Conservation (phyloP, 2,888 invertebrate species). For the Plagodis dolabraria region DNA sequence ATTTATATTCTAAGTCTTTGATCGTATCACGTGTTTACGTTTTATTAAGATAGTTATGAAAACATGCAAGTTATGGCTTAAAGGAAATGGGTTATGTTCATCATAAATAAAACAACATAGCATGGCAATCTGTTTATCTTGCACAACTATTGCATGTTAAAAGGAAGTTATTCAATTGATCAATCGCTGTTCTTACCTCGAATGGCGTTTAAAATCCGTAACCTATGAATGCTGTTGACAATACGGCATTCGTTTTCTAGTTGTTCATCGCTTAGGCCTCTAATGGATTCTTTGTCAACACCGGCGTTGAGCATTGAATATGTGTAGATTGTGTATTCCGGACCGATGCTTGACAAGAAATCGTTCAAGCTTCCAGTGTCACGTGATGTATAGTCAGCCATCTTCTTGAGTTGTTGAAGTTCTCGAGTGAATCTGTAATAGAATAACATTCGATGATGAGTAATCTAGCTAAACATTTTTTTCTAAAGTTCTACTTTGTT, state of each 20-base stretch:
- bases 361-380: conserved; percentile 96
- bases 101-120: conserved; percentile 31
- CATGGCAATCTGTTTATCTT: conserved; percentile 24
- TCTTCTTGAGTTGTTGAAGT: conserved; percentile 95
- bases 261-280: conserved; percentile 95
- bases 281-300: conserved; percentile 95
- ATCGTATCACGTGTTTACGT: conserved; percentile 30
- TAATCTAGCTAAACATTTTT: neutral
- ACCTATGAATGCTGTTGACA: conserved; percentile 96
- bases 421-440: conserved; percentile 93
- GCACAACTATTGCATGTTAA: conserved; percentile 15
- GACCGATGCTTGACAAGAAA: conserved; percentile 92
- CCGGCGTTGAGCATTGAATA: conserved; percentile 98
- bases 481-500: too few species aligned
- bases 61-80: conserved; percentile 20
- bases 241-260: conserved; percentile 95
- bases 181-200: conserved; percentile 77
- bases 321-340: conserved; percentile 97
- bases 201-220: conserved; percentile 95
- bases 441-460: conserved; percentile 2
- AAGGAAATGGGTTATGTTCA: conserved; percentile 28
- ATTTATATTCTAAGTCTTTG: conserved; percentile 31
- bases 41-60: conserved; percentile 27
- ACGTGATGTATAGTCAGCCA: conserved; percentile 98
- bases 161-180: conserved; percentile 14